Evolutionary conservation across 2,888 invertebrate species (phyloP), one percentile per base, ranked within the genome.

Genomic region (Chamaedrilus cognettii): DNA sequence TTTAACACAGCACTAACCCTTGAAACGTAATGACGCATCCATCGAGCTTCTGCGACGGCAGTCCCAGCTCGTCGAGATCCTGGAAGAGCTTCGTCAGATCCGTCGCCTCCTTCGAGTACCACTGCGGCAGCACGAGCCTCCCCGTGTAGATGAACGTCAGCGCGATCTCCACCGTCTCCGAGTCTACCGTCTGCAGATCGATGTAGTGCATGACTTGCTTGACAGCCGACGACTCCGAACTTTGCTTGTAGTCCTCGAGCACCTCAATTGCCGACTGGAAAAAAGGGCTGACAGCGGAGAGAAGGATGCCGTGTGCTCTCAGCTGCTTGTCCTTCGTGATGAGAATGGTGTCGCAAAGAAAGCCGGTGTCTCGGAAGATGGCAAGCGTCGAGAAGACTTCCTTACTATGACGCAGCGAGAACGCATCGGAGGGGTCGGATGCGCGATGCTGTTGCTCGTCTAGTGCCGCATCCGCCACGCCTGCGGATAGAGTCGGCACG

Each of bases 111-210:
- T 51, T 11, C 2, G 49, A 26, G n/a, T 28, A 50, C 31, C 33
- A 33, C 11, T 31, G 30, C 19, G 61, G 51, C 50, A 61, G 49
- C 30, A 61, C 26, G 31, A 61, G 61, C n/a, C 51, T 61, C 51
- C 61, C 61, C 5, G 61, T 61, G 51, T 61, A 61, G 49, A 61
- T 61, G 50, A 50, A 61, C 30, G 49, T 51, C 61, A 61, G 61
- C 5, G 51, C 51, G 32, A 61, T 51, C n/a, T 49, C 61, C 28
- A 61, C 51, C 32, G 51, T 32, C 23, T 61, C 51, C 23, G 61
- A 28, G n/a, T 61, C 61, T 26, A 61, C 32, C 15, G 15, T 49
- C 1, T 49, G 31, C 26, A 61, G 49, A 28, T 61, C 51, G 23
- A 61, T 31, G 50, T 51, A 50, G 19, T 61, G 49, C 35, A 61